Base-by-base conservation (phyloP, 2,888 invertebrate genomes). In the Eilema depressum region DNA sequence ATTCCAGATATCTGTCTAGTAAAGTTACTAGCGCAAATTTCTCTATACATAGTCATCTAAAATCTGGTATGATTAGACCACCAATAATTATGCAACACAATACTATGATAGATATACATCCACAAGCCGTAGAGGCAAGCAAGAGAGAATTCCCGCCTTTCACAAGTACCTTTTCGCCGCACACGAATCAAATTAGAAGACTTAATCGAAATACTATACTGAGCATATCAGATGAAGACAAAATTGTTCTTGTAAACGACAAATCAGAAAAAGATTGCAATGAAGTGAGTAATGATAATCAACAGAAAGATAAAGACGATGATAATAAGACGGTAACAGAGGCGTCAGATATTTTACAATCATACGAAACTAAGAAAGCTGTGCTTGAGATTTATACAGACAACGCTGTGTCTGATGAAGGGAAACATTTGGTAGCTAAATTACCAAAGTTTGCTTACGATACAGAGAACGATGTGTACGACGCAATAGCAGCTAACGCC, bases 361-460 rank as follows among this genome's bases (percentile, higher is more conserved):
- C 89, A 17, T 88, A 92, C 33, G 93, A 91, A 79, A 89, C 89
- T 0, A 95, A 95, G 62, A 94, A 89, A 72, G 94, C 94, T 0
- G 94, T 94, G 57, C 82, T 95, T 47, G 89, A 93, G 63, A 91
- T 95, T 62, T 94, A 93, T 66, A 87, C 93, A 0, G 89, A 92
- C 68, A 90, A 85, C 72, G 86, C 83, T 7, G 17, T 81, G 0
- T 84, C 86, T 0, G 77, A 82, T 0, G 80, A 82, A n/a, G 85
- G 86, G 0, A 87, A 86, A n/a, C 85, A 80, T 71, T 77, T 90
- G 0, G 88, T 93, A 1, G 90, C 92, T 0, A 92, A 89, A 66
- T 77, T 94, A 20, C 94, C 94, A 0, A 93, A 92, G 79, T 93
- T 91, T 68, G 80, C 88, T n/a, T 83, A 83, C 10, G 84, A 86